These are phyloP conservation scores for Dysdera silvatica DNA, from an alignment of 1,140 invertebrate genomes.

Conservation along the genomic window DNA sequence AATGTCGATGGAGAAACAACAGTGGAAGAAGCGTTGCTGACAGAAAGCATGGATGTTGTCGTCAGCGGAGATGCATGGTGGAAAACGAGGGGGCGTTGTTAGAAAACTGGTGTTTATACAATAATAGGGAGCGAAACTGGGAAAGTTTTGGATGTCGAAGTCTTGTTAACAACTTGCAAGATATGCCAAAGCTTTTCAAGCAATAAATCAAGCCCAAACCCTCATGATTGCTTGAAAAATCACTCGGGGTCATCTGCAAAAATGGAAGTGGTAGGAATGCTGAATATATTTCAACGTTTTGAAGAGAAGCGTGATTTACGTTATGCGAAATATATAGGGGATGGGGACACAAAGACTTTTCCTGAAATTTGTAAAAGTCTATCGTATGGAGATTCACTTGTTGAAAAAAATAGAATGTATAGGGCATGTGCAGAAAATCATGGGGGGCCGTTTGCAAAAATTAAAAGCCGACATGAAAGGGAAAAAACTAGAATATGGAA, in stretches of 20 bases:
- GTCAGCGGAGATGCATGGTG: not conserved
- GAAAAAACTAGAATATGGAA: not conserved
- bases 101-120: not conserved
- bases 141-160: not conserved
- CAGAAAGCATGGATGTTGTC: not conserved
- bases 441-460: not conserved
- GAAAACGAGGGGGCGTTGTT: not conserved
- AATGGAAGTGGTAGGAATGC: too few relatives aligned
- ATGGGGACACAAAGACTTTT: not conserved
- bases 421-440: not conserved
- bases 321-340: conserved; percentile 2
- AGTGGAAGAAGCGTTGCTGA: not conserved
- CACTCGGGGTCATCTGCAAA: too few relatives aligned
- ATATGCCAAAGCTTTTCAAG: too few relatives aligned
- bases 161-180: not conserved
- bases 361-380: not conserved
- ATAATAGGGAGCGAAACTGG: not conserved
- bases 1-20: not conserved
- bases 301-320: not conserved
- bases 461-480: not conserved
- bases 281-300: too few relatives aligned
- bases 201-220: too few relatives aligned
- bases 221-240: too few relatives aligned
- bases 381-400: not conserved
- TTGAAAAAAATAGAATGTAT: not conserved